phyloP scores from a whole-genome alignment of 2,113 vertebrate species.

The Oceanodroma tethys region DNA sequence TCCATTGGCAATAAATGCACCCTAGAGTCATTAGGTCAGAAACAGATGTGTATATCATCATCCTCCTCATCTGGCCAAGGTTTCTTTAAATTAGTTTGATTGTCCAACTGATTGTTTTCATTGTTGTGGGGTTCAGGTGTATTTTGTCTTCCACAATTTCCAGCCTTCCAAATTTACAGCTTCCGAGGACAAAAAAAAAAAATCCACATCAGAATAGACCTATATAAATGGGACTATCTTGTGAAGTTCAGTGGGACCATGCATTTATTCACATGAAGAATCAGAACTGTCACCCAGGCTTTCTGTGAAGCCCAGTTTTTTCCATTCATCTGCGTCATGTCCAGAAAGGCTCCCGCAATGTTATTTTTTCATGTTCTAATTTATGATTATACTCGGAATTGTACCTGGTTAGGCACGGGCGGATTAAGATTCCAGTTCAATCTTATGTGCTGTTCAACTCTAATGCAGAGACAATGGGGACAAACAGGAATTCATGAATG shows the following conservation, averaged over 20 bases:
- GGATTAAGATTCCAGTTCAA: not conserved
- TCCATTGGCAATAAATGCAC: not conserved
- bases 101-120: not conserved
- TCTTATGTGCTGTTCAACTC: not conserved
- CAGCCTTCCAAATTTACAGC: not conserved
- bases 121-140: not conserved
- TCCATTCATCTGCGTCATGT: not conserved
- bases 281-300: not conserved
- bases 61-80: not conserved
- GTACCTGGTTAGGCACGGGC: not conserved
- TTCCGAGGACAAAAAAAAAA: not conserved
- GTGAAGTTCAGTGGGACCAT: not conserved
- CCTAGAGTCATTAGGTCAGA: not conserved
- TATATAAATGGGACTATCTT: not conserved
- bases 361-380: not conserved
- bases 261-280: not conserved
- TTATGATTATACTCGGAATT: not conserved
- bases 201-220: rapidly evolving
- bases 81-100: not conserved
- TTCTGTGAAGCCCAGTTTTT: not conserved
- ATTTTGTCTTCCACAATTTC: not conserved
- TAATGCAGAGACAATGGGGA: not conserved
- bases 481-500: not conserved
- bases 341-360: not conserved
- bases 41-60: not conserved